Evolutionary conservation across 1,140 invertebrate species (phyloP).

Genomic region (Drosophila subpulchrella): DNA sequence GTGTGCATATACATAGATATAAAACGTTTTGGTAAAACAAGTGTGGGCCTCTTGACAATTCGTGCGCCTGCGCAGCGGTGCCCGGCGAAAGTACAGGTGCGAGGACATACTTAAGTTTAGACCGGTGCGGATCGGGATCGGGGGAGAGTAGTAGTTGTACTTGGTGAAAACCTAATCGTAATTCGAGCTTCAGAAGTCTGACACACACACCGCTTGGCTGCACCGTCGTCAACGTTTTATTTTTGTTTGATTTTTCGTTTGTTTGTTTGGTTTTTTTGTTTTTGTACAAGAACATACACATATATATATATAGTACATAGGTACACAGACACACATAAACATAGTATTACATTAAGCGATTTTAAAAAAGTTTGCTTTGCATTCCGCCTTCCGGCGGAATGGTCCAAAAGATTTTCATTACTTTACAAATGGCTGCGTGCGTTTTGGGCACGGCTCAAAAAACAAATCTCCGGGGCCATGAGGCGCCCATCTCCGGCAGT

Average conservation of each 20-base stretch:
- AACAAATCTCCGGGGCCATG: constrained; percentile 64
- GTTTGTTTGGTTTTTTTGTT: constrained; percentile 33
- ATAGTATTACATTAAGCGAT: constrained; percentile 51
- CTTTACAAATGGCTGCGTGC: constrained; percentile 52
- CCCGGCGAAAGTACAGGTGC: constrained; percentile 45
- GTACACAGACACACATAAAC: constrained; percentile 36
- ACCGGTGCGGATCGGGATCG: constrained; percentile 31
- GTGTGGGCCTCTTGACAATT: constrained; percentile 36
- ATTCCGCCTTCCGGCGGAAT: constrained; percentile 15
- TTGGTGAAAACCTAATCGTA: constrained; percentile 65
- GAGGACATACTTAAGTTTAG: constrained; percentile 45
- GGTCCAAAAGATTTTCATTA: constrained; percentile 35
- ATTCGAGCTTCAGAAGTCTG: constrained; percentile 68
- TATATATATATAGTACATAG: constrained; percentile 48
- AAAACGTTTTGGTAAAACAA: constrained; percentile 63
- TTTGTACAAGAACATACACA: constrained; percentile 76
- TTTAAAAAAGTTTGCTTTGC: constrained; percentile 34
- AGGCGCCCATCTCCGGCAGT: constrained; percentile 41
- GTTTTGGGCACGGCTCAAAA: constrained; percentile 54
- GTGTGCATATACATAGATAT: constrained; percentile 29
- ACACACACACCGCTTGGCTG: constrained; percentile 43
- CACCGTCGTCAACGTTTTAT: constrained; percentile 53
- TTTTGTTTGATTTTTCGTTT: constrained; percentile 31
- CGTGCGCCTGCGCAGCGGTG: constrained; percentile 77
- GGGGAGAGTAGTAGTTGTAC: constrained; percentile 49